Evolutionary conservation across 1,140 invertebrate genomes (phyloP), one percentile per base, ranked within the genome.

Genomic region (Drosophila paulistorum): DNA sequence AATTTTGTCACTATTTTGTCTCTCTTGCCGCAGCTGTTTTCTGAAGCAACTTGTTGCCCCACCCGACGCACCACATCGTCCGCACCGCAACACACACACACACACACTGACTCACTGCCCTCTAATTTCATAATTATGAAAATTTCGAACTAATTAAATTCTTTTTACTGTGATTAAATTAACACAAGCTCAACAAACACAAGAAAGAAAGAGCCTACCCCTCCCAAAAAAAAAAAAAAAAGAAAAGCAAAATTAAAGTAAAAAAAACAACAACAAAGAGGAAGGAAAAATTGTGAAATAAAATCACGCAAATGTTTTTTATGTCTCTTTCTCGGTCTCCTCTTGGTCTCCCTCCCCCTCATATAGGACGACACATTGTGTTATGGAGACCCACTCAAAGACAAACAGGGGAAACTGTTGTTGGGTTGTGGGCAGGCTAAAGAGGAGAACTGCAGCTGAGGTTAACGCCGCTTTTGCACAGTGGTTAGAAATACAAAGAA

Each of bases 231-330:
- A 67, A 41, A 48, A 41, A 67, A 67, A 66, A 63, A 65, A 60
- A 35, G n/a, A 26, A 14, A 39, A 41, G 26, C 51, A 67, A 67
- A 66, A 63, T 63, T 23, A 48, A 41, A 65, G 48, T 33, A 20
- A 42, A 30, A 30, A 26, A 26, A 26, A 26, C 5, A 23, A 39
- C 30, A 35, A 60, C 30, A 55, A 39, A 14, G 20, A 65, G 42
- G 42, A 57, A 42, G 51, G 33, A 58, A 62, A 54, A 81, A 81
- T 77, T 77, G 66, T 72, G 74, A 82, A 83, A 79, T 79, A 83
- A 83, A 83, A 83, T 83, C 81, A 83, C 80, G 81, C 81, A 83
- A 82, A 83, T 83, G 76, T 60, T 79, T 82, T 83, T 79, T 76
- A 83, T 83, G 72, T 76, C 57, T 68, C 73, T 26, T 26, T 10